These are phyloP conservation scores for Spinus pinus DNA, from an alignment of 2,797 vertebrate genomes.

Conservation along the genomic window DNA sequence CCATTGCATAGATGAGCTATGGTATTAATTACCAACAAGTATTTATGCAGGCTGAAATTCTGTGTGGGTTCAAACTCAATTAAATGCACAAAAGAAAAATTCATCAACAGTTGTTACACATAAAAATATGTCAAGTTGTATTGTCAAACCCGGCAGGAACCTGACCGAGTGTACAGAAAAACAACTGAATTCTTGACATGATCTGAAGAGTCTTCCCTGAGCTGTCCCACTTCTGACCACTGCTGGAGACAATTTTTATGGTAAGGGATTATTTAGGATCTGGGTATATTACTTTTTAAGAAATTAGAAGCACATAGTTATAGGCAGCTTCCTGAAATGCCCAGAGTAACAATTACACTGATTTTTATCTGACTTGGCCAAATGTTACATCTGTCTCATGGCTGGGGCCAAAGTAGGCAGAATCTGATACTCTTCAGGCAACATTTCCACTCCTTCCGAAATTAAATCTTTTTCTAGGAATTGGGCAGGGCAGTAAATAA, in stretches of 20 bases:
- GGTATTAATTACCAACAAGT: conserved; percentile 29
- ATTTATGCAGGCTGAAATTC: conserved; percentile 13
- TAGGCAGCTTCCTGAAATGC: not conserved
- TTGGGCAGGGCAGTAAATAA: not conserved
- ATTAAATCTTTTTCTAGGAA: not conserved
- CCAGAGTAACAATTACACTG: not conserved
- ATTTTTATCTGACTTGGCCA: not conserved
- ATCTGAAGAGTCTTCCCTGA: not conserved
- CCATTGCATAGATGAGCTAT: not conserved
- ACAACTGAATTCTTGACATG: conserved; percentile 7
- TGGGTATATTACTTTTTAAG: not conserved
- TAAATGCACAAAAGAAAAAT: conserved; percentile 43
- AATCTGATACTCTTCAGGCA: not conserved
- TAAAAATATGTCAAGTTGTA: not conserved
- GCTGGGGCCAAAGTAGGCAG: not conserved
- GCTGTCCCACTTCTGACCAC: not conserved
- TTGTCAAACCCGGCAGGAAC: conserved; percentile 36
- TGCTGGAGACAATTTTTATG: not conserved
- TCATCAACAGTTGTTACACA: conserved; percentile 44
- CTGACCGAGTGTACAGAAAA: not conserved
- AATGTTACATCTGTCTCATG: not conserved
- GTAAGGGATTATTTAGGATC: not conserved
- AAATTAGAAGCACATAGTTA: not conserved
- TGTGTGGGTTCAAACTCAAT: conserved; percentile 28
- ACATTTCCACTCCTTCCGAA: not conserved